These are phyloP conservation scores for Sarotherodon lohbergeri DNA, from an alignment of 2,113 vertebrate species.

Conservation along the genomic window DNA sequence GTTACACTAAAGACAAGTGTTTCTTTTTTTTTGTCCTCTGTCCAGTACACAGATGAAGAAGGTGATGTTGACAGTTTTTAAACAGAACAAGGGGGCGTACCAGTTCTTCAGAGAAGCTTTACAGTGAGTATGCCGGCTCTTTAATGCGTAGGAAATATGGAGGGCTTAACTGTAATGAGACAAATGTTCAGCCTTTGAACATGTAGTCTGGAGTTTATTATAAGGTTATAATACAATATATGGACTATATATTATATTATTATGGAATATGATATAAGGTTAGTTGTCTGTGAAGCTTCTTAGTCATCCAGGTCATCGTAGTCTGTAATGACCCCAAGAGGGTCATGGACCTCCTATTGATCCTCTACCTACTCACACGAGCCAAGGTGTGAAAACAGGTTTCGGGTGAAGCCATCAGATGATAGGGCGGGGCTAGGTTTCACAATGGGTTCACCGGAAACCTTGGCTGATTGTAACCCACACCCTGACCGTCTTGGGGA, in stretches of 20 bases:
- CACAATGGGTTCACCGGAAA: neutral
- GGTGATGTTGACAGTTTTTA: slow-evolving; percentile 93
- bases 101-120: slow-evolving; percentile 94
- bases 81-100: slow-evolving; percentile 91
- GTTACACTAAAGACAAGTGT: neutral
- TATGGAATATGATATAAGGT: neutral
- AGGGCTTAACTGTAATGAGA: neutral
- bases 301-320: neutral
- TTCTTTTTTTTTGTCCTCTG: neutral
- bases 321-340: neutral
- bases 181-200: neutral
- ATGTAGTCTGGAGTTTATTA: neutral
- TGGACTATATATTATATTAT: neutral
- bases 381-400: neutral
- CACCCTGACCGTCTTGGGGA: neutral
- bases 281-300: neutral
- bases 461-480: neutral
- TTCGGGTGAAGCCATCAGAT: neutral
- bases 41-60: slow-evolving; percentile 94
- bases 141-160: neutral
- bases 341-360: neutral
- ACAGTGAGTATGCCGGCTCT: slow-evolving; percentile 77
- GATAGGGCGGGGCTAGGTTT: neutral
- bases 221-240: neutral
- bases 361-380: neutral